phyloP scores from a whole-genome alignment of 2,888 invertebrate genomes.

The Chymomyza caudatula region DNA sequence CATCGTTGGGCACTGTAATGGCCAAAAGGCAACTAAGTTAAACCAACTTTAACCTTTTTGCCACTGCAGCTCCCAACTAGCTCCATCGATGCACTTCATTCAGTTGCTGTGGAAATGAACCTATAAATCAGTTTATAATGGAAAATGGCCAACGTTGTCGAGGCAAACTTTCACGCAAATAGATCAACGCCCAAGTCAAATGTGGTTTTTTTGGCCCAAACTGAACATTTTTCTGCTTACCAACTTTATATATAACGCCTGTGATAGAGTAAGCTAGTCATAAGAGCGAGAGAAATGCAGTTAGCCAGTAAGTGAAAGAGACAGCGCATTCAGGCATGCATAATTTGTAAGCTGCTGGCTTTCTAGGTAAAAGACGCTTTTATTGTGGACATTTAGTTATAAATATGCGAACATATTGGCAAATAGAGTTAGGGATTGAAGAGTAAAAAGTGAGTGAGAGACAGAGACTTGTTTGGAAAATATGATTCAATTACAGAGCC shows the following conservation, averaged over 20 bases:
- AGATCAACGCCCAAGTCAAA: slow-evolving; percentile 23
- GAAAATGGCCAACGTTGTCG: slow-evolving; percentile 37
- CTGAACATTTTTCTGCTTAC: not conserved
- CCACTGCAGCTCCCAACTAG: not conserved
- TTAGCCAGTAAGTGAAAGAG: not conserved
- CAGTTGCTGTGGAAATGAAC: slow-evolving; percentile 63
- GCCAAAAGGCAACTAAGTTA: not conserved
- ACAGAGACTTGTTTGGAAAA: no score
- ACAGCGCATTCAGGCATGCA: not conserved
- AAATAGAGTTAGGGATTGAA: not conserved
- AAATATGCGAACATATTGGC: not conserved
- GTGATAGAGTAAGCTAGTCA: not conserved
- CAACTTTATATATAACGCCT: not conserved
- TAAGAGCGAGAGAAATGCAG: not conserved
- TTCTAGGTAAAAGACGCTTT: not conserved
- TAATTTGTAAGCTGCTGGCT: not conserved
- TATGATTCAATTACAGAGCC: no score
- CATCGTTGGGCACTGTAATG: not conserved
- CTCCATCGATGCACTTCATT: slow-evolving; percentile 1
- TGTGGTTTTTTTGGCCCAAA: slow-evolving; percentile 16
- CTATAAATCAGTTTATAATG: slow-evolving; percentile 72
- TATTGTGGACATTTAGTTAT: not conserved
- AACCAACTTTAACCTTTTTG: not conserved
- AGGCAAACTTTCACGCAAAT: slow-evolving; percentile 52
- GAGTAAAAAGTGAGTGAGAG: no score